A percentile compares a stretch with the other conserved stretches of the same genome.
phyloP scores from a whole-genome alignment of 2,113 vertebrate genomes.

The Scopus umbretta region DNA sequence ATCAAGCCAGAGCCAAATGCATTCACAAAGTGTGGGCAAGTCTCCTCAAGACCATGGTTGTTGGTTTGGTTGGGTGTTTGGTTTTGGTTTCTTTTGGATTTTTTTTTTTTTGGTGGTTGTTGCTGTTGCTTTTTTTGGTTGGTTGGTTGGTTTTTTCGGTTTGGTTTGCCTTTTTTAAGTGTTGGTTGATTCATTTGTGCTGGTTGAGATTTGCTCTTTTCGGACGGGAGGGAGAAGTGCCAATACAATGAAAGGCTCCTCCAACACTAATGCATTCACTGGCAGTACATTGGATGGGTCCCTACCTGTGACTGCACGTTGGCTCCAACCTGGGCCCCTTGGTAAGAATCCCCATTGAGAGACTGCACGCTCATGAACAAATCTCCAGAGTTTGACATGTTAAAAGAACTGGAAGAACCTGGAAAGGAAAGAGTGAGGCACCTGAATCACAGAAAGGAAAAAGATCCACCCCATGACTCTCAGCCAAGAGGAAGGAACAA shows the following conservation, averaged over 20 bases:
- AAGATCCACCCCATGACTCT: constrained; percentile 73
- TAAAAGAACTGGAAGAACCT: constrained; percentile 99
- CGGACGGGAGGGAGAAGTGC: constrained; percentile 56
- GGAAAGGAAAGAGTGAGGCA: constrained; percentile 95
- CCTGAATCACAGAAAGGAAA: constrained; percentile 90
- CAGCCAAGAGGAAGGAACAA: constrained; percentile 73
- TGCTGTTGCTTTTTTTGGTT: neutral
- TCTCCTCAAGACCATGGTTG: constrained; percentile 57
- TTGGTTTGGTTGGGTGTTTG: constrained; percentile 12
- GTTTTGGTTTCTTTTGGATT: constrained; percentile 26
- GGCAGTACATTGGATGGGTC: constrained; percentile 76
- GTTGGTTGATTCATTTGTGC: constrained; percentile 27
- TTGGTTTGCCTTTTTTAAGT: constrained; percentile 22
- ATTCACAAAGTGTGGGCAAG: constrained; percentile 68
- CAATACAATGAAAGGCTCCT: constrained; percentile 63
- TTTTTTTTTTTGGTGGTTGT: neutral
- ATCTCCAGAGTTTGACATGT: constrained; percentile 99
- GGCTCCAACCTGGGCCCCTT: constrained; percentile 99
- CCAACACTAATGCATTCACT: constrained; percentile 65
- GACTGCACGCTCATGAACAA: constrained; percentile 99
- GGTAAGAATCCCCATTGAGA: constrained; percentile 99
- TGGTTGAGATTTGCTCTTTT: constrained; percentile 63
- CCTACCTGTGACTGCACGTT: constrained; percentile 99
- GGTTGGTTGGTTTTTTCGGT: neutral
- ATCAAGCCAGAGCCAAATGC: constrained; percentile 75